Evolutionary conservation across 2,888 invertebrate genomes (phyloP), one percentile per base, ranked within the genome.

Genomic region (Antheraea assamensis): DNA sequence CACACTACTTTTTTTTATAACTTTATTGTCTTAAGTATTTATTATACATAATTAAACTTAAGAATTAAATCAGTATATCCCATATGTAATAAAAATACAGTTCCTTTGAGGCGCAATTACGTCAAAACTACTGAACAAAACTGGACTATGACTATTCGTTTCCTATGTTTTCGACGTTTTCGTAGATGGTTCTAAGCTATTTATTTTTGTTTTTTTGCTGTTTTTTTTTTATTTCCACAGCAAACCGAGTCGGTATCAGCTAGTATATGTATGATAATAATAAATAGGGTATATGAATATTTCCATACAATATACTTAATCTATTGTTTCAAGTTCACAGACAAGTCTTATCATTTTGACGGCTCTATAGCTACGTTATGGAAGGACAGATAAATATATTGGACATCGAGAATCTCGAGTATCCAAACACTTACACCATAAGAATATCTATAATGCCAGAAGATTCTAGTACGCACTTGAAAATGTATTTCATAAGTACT

Each of bases 261-360:
- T 3, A 19, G 19, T 52, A 52, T 52, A 21, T 19, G 52, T 52
- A 52, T 52, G n/a, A 52, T 52, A 52, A 17, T 17, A 17, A 52
- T 52, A 52, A 19, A 52, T 19, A 19, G 1, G 15, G 42, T 10
- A 42, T 49, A 19, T 17, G 17, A 5, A 19, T 58, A n/a, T 58
- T 58, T 58, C n/a, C 24, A 24, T 58, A 58, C 13, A 58, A 58
- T 58, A 3, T 21, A 10, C 42, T 58, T 52, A 49, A 71, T 71
- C 52, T 71, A 71, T 21, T 52, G 15, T 52, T 71, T 71, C 47
- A 71, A 71, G 52, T 49, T 71, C 68, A 68, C 68, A 71, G 47
- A 71, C 21, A 49, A 10, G 49, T 49, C 30, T 27, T 71, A 71
- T 71, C 52, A 49, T 71, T 52, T 71, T 71, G 49, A 49, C 52